Percentiles rank a stretch among this genome's conserved stretches.
These are phyloP conservation scores for Hemitrygon akajei DNA, from an alignment of 2,797 vertebrate species.

Conservation along the genomic window DNA sequence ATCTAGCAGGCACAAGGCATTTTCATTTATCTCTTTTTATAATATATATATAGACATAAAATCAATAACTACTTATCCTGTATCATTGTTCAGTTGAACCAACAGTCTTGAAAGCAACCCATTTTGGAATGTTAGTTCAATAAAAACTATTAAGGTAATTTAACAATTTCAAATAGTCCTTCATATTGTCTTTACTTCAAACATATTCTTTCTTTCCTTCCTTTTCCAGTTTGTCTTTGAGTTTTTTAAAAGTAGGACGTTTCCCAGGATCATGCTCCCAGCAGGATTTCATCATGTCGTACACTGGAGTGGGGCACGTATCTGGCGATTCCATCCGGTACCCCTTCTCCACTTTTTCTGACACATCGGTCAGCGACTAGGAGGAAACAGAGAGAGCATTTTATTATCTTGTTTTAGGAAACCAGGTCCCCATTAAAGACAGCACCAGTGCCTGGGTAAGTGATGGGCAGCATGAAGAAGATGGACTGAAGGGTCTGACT, in stretches of 20 bases:
- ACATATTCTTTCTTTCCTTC: conserved; percentile 49
- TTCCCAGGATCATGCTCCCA: conserved; percentile 76
- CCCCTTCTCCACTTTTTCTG: conserved; percentile 66
- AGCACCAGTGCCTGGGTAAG: not conserved
- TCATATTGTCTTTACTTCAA: not conserved
- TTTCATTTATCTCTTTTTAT: too few species aligned
- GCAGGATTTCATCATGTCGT: conserved; percentile 76
- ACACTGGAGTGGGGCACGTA: conserved; percentile 62
- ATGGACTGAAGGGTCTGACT: too few species aligned
- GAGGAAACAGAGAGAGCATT: not conserved
- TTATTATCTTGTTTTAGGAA: not conserved
- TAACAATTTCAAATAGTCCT: not conserved
- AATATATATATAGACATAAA: not conserved
- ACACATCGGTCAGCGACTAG: conserved; percentile 73
- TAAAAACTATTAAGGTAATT: not conserved
- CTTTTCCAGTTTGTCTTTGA: conserved; percentile 68
- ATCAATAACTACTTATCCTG: not conserved
- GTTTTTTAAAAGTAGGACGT: conserved; percentile 74
- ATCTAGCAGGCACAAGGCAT: not conserved
- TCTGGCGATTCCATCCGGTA: conserved; percentile 81
- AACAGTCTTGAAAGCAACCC: not conserved
- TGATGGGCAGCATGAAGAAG: too few species aligned
- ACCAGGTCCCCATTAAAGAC: not conserved
- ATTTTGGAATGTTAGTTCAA: not conserved
- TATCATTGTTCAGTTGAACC: not conserved